These are phyloP conservation scores for Candoia aspera DNA, from an alignment of 2,113 vertebrate genomes.

Conservation along the genomic window DNA sequence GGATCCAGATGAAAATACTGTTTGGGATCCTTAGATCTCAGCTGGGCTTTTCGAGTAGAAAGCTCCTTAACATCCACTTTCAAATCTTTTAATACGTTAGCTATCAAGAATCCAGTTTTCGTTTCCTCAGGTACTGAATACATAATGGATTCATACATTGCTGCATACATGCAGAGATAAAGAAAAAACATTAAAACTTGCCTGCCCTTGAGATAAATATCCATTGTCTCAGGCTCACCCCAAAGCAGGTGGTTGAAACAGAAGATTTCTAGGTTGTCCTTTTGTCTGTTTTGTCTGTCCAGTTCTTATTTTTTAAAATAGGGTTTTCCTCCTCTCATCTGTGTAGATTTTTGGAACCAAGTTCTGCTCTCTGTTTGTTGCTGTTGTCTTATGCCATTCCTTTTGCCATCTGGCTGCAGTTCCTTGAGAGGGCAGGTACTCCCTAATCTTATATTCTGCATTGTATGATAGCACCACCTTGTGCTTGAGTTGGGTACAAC, in stretches of 20 bases:
- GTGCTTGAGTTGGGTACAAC: background rate
- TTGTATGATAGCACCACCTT: slow-evolving; percentile 16
- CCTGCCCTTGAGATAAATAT: background rate
- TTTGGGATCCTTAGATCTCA: background rate
- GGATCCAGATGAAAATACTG: slow-evolving; percentile 9
- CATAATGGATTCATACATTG: background rate
- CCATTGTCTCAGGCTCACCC: slow-evolving; percentile 11
- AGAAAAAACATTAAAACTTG: background rate
- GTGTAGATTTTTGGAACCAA: background rate
- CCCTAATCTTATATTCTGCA: background rate
- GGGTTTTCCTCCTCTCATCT: background rate
- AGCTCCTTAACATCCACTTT: background rate
- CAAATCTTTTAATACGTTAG: background rate
- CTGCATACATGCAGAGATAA: background rate
- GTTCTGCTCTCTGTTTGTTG: background rate
- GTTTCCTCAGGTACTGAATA: background rate
- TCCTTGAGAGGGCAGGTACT: background rate
- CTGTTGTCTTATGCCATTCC: background rate
- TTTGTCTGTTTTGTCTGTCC: slow-evolving; percentile 42
- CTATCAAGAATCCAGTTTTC: background rate
- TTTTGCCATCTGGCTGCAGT: background rate
- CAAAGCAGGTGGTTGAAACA: background rate
- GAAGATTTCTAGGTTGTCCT: background rate
- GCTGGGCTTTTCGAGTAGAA: background rate
- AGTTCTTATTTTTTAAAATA: background rate